Evolutionary conservation across 1,140 invertebrate species (phyloP), one percentile per base, ranked within the genome.

Genomic region (Harpegnathos saltator): DNA sequence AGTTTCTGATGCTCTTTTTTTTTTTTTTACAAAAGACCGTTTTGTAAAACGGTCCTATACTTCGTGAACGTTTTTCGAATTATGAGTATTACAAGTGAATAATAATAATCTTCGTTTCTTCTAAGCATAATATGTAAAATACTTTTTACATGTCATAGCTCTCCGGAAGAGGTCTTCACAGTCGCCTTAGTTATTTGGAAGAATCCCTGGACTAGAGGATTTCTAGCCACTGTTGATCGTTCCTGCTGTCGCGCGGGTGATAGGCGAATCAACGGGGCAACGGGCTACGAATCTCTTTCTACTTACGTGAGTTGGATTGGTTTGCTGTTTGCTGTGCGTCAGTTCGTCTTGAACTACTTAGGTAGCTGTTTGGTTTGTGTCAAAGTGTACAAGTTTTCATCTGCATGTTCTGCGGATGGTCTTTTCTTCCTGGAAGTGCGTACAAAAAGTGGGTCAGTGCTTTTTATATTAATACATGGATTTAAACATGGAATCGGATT

Each of bases 381-480:
- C 54, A 38, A 1, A 19, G 33, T 26, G 44, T 33, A 14, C 19
- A n/a, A 33, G 48, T 66, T 19, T 44, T 44, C 38, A 44, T 24
- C 22, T 17, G 33, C 7, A 26, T 33, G n/a, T 52, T 38, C 17
- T 48, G 26, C 29, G 15, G n/a, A 19, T 38, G n/a, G 22, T 33
- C 22, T 14, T 29, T 33, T 9, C 14, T 33, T 5, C 15, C 29
- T 15, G 65, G 22, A 7, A 58, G 54, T 58, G 29, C 52, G 4
- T 9, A 14, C n/a, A 22, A 19, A n/a, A 69, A 80, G 75, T 80
- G 65, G 65, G 65, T 71, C 65, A 71, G 52, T 80, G 65, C 17
- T 24, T 48, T 24, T 50, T 22, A 50, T 29, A 33, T 9, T 12
- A 48, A 71, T 58, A 24, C n/a, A 17, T 56, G 66, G 17, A 69